Conservation (phyloP, 2,113 vertebrate genomes). For the Nymphicus hollandicus region DNA sequence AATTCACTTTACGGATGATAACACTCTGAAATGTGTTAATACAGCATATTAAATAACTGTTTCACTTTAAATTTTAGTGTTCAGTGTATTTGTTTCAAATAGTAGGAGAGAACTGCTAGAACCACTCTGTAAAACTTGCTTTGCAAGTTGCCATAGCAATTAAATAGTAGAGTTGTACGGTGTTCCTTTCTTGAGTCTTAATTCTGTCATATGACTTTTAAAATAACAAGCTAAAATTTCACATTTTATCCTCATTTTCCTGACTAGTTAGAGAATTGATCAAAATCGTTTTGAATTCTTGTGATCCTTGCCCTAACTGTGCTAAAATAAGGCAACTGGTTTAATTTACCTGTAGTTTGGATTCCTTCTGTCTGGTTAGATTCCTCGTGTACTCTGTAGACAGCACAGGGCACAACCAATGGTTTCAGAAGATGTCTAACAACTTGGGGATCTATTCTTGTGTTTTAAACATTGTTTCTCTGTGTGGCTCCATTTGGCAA, state of each 20-base stretch:
- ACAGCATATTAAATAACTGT: constrained; percentile 30
- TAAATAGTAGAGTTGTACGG: background rate
- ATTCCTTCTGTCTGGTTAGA: background rate
- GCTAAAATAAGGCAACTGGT: background rate
- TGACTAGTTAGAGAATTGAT: background rate
- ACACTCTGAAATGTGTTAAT: constrained; percentile 51
- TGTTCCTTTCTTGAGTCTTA: constrained; percentile 19
- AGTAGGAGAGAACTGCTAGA: constrained; percentile 47
- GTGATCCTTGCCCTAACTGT: background rate
- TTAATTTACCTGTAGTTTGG: background rate
- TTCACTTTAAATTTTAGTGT: constrained; percentile 60
- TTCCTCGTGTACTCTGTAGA: background rate
- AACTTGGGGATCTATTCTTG: background rate
- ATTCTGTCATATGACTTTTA: constrained; percentile 32
- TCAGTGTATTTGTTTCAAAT: constrained; percentile 64
- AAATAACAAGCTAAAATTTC: constrained; percentile 9
- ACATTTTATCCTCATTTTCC: background rate
- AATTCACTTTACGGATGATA: constrained; percentile 36
- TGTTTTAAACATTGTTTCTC: background rate
- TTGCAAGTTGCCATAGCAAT: constrained; percentile 55
- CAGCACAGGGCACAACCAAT: background rate
- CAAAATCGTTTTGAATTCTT: background rate
- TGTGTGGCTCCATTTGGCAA: background rate
- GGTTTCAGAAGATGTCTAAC: background rate
- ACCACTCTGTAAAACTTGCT: constrained; percentile 48